These are phyloP conservation scores for Ictidomys tridecemlineatus DNA, from an alignment of 2,113 vertebrate genomes.

Conservation along the genomic window DNA sequence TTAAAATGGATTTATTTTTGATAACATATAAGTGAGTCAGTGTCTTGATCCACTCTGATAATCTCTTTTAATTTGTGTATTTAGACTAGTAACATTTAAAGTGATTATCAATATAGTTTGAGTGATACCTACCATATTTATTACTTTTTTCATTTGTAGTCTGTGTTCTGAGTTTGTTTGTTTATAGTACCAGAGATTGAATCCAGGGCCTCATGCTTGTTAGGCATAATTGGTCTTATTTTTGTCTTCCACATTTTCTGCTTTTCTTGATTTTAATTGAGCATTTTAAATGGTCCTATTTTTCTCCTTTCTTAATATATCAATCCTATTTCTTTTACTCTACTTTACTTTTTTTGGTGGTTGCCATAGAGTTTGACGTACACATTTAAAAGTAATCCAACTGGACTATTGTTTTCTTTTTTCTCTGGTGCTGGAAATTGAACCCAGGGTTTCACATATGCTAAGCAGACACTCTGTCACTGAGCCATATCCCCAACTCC, in stretches of 20 bases:
- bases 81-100: background rate
- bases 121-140: background rate
- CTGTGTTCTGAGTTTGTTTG: background rate
- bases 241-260: background rate
- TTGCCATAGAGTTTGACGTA: background rate
- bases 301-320: background rate
- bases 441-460: no score
- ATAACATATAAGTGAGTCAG: background rate
- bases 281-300: background rate
- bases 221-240: background rate
- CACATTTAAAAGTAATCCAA: background rate
- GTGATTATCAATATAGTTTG: background rate
- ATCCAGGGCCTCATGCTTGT: no score
- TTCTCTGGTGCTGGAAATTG: background rate
- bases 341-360: background rate
- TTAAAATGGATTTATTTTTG: background rate
- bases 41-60: background rate
- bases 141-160: background rate
- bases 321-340: background rate
- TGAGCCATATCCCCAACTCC: no score
- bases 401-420: background rate
- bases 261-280: background rate
- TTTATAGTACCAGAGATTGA: no score
- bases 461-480: no score
- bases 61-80: background rate